A percentile compares a stretch with the other conserved stretches of the same genome.
Conservation (phyloP, 2,797 vertebrate genomes). For the Diplodus puntazzo region DNA sequence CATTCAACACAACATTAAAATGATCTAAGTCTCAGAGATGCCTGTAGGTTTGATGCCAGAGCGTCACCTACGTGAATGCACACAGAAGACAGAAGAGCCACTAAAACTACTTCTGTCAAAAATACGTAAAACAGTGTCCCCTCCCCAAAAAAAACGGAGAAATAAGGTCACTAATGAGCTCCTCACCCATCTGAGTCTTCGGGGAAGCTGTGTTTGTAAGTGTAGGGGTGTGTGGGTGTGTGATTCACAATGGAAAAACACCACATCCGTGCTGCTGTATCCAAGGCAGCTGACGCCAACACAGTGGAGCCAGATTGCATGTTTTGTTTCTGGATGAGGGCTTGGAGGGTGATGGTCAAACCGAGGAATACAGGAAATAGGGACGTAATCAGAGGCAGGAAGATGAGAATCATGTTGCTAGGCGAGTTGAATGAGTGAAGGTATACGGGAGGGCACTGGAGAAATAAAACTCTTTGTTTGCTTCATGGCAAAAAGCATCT, state of each 20-base stretch:
- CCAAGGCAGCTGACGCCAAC: conserved; percentile 35
- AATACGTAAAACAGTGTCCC: not conserved
- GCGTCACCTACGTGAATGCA: not conserved
- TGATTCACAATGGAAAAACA: conserved; percentile 44
- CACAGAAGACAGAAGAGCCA: not conserved
- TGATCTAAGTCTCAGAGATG: not conserved
- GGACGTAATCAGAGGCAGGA: not conserved
- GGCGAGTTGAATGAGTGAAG: not conserved
- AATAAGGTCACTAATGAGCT: conserved; percentile 45
- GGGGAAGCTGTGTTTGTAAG: conserved; percentile 35
- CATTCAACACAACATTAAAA: not conserved
- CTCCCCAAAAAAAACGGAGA: conserved; percentile 3
- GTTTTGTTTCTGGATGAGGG: conserved; percentile 17
- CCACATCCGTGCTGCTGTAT: conserved; percentile 32
- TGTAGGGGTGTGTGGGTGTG: conserved; percentile 27
- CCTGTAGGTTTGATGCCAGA: not conserved
- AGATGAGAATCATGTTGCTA: not conserved
- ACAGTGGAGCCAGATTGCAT: conserved; percentile 9
- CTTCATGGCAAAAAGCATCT: not conserved
- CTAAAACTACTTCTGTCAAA: conserved; percentile 3
- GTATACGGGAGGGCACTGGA: not conserved
- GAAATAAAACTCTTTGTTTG: conserved; percentile 1
- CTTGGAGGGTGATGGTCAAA: not conserved
- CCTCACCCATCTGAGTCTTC: conserved; percentile 9
- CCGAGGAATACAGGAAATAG: not conserved